Percentiles rank a stretch among this genome's conserved stretches.
Evolutionary conservation across 2,888 invertebrate species (phyloP).

Genomic region (Lasioglossum figueresi): DNA sequence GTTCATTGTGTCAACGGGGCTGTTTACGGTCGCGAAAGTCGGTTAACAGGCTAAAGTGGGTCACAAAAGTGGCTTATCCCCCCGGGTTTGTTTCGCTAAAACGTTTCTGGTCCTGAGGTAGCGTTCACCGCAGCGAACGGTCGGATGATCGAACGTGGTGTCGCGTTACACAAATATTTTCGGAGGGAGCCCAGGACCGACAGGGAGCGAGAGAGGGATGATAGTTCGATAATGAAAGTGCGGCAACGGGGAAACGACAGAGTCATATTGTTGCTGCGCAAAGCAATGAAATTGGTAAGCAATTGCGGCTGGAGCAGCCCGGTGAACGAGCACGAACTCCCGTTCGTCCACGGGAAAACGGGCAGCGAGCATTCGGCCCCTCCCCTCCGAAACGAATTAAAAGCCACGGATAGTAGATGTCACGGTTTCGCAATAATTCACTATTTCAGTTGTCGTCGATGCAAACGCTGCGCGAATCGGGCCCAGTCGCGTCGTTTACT

Average conservation of each 20-base stretch:
- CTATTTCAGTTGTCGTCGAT: slow-evolving; percentile 46
- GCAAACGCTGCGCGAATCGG: slow-evolving; percentile 26
- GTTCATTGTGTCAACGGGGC: slow-evolving; percentile 3
- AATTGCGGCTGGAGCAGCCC: background rate
- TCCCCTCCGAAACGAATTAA: slow-evolving; percentile 43
- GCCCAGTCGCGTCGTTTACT: slow-evolving; percentile 26
- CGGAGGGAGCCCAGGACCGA: background rate
- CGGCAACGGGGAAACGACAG: slow-evolving; percentile 17
- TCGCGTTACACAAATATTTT: slow-evolving; percentile 20
- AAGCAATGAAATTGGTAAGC: slow-evolving; percentile 24
- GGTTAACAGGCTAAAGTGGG: background rate
- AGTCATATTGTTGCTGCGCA: slow-evolving; percentile 15
- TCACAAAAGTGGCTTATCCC: slow-evolving; percentile 14
- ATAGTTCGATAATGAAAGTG: slow-evolving; percentile 17
- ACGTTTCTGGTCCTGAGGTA: slow-evolving; percentile 13
- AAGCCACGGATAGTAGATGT: slow-evolving; percentile 48
- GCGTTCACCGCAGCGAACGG: background rate
- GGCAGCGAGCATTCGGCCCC: background rate
- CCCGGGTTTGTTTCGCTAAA: background rate
- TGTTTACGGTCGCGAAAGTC: slow-evolving; percentile 2
- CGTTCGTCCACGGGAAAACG: background rate
- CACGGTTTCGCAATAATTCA: slow-evolving; percentile 55
- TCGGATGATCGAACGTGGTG: background rate
- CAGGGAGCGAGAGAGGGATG: background rate
- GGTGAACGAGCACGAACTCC: slow-evolving; percentile 1